Conservation (phyloP, 2,888 invertebrate genomes). For the Plebejus melissa region DNA sequence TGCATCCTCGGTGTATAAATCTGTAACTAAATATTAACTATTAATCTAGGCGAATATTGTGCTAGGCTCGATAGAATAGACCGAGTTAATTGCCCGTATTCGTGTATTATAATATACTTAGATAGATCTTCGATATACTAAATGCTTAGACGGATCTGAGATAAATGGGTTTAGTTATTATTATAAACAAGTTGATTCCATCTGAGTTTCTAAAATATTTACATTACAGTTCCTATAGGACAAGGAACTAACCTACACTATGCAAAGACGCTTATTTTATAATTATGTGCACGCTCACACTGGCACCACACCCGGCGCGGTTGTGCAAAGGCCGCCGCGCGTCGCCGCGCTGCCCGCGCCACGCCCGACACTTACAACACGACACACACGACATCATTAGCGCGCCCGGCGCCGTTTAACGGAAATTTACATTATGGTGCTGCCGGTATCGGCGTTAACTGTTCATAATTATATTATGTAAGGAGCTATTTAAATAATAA, state of each 20-base stretch:
- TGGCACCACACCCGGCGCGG: background rate
- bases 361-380: conserved; percentile 12
- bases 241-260: too few species aligned
- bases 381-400: conserved; percentile 21
- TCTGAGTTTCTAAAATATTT: too few species aligned
- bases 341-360: background rate
- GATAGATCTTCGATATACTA: too few species aligned
- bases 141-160: too few species aligned
- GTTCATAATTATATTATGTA: conserved; percentile 2
- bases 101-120: background rate
- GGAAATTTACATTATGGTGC: conserved; percentile 7
- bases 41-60: background rate
- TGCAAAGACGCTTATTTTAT: background rate
- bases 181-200: too few species aligned
- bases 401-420: background rate
- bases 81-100: background rate
- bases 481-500: background rate
- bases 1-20: background rate
- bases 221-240: too few species aligned
- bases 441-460: background rate
- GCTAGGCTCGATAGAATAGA: background rate
- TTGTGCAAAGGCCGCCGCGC: background rate
- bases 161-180: too few species aligned
- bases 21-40: background rate
- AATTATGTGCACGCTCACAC: background rate